Evolutionary conservation across 2,888 invertebrate species (phyloP).

Genomic region (Bhutanitis thaidina): DNA sequence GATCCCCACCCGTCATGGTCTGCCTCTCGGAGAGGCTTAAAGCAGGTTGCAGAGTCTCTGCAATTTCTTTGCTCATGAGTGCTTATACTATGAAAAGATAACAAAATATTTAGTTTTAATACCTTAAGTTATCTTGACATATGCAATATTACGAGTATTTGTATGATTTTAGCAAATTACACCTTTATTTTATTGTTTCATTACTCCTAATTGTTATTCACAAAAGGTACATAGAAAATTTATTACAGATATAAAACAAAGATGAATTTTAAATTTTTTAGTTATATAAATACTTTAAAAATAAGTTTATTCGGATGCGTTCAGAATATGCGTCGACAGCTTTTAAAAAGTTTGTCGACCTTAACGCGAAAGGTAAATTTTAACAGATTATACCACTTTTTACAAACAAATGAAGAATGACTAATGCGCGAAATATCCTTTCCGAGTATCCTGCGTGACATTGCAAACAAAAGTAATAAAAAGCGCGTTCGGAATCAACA

Average conservation of each 20-base stretch:
- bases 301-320: conserved; percentile 30
- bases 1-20: too few relatives aligned
- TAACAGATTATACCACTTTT: conserved; percentile 45
- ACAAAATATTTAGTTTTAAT: too few relatives aligned
- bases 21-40: too few relatives aligned
- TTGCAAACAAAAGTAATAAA: conserved; percentile 64
- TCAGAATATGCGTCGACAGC: conserved; percentile 28
- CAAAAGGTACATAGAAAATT: conserved; percentile 28
- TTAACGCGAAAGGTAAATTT: conserved; percentile 32
- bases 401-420: conserved; percentile 48
- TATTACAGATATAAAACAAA: conserved; percentile 34
- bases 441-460: conserved; percentile 67
- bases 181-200: conserved; percentile 30
- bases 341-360: conserved; percentile 29
- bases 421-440: conserved; percentile 66
- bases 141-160: too few relatives aligned
- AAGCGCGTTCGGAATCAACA: conserved; percentile 58
- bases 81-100: too few relatives aligned
- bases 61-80: too few relatives aligned
- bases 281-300: conserved; percentile 31
- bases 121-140: too few relatives aligned
- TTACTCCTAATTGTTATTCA: conserved; percentile 18
- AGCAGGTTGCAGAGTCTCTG: too few relatives aligned
- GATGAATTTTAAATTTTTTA: conserved; percentile 37
- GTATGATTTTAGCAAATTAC: conserved; percentile 22